Evolutionary conservation across 2,113 vertebrate species (phyloP).

Genomic region (Mus pahari): DNA sequence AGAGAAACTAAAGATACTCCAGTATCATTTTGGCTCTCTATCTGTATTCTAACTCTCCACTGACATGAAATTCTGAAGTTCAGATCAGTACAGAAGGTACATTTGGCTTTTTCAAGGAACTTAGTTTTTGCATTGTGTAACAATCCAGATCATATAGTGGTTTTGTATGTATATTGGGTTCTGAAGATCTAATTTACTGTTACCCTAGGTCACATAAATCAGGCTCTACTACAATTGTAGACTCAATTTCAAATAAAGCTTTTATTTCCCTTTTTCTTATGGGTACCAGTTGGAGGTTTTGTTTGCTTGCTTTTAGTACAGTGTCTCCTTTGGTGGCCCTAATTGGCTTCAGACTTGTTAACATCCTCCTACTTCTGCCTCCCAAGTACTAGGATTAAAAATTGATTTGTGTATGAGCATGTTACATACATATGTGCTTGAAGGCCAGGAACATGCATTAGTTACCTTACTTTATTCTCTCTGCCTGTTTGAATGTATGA

Average conservation of each 20-base stretch:
- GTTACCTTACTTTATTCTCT: neutral
- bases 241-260: constrained; percentile 48
- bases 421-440: neutral
- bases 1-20: neutral
- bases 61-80: neutral
- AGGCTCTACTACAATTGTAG: constrained; percentile 18
- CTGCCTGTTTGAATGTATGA: neutral
- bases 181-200: neutral
- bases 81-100: neutral
- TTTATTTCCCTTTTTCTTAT: neutral
- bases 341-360: neutral
- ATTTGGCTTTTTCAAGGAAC: neutral
- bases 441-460: neutral
- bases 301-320: neutral
- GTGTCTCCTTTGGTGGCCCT: neutral
- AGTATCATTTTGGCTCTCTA: neutral
- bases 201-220: neutral
- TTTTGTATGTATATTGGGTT: neutral
- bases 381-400: neutral
- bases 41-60: neutral
- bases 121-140: neutral
- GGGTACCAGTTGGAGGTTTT: neutral
- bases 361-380: neutral
- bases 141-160: neutral
- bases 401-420: neutral